Evolutionary conservation across 2,888 invertebrate genomes (phyloP).

Genomic region (Kryphioiulus occultus): DNA sequence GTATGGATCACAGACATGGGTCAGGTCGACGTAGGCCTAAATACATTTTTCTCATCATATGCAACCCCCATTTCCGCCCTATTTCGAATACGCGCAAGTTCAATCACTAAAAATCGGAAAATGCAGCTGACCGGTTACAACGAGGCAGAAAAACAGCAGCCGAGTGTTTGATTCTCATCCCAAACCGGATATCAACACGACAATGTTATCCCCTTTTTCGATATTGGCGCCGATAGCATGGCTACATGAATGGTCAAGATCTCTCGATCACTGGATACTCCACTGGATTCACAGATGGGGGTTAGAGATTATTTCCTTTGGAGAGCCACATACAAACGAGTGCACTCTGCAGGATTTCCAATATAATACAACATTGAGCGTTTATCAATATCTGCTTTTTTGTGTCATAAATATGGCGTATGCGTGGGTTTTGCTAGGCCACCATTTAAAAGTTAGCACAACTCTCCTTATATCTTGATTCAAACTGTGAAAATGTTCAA

Average conservation of each 20-base stretch:
- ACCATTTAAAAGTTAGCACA: conserved; percentile 1
- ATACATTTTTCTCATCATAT: conserved; percentile 21
- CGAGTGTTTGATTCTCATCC: conserved; percentile 38
- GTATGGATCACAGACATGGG: not conserved
- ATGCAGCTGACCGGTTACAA: conserved; percentile 27
- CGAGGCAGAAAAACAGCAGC: not conserved
- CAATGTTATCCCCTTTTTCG: conserved; percentile 36
- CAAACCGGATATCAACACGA: conserved; percentile 36
- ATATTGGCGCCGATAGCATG: conserved; percentile 35
- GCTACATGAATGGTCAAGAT: conserved; percentile 32
- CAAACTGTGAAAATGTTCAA: conserved; percentile 26
- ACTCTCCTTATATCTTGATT: not conserved
- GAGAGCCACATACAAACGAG: conserved; percentile 39
- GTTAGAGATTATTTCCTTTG: conserved; percentile 39
- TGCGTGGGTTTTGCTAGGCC: not conserved
- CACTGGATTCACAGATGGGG: conserved; percentile 38
- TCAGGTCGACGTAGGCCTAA: not conserved
- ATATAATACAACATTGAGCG: conserved; percentile 32
- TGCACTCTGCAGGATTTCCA: conserved; percentile 31
- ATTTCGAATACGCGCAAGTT: conserved; percentile 14
- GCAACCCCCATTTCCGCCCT: conserved; percentile 28
- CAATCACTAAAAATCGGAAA: conserved; percentile 29
- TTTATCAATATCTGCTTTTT: conserved; percentile 38
- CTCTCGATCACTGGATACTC: conserved; percentile 39
- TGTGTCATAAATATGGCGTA: not conserved